Evolutionary conservation across 2,797 vertebrate species (phyloP).

Genomic region (Melanotaenia trifasciata): DNA sequence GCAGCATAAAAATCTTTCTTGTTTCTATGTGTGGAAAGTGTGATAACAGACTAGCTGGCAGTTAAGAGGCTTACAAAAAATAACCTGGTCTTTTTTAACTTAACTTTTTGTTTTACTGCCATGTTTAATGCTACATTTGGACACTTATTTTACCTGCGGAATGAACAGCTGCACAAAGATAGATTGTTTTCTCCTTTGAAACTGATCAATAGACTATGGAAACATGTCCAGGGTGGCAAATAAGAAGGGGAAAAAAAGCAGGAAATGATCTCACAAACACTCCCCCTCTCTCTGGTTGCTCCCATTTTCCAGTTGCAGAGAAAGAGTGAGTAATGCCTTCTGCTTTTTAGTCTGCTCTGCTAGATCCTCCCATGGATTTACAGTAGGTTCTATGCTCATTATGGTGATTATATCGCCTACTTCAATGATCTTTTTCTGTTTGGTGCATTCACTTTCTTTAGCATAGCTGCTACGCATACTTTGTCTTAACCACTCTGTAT

Average conservation of each 20-base stretch:
- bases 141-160: constrained; percentile 48
- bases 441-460: constrained; percentile 52
- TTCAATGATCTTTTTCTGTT: constrained; percentile 54
- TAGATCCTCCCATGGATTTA: constrained; percentile 65
- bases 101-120: constrained; percentile 32
- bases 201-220: constrained; percentile 77
- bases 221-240: constrained; percentile 81
- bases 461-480: background rate
- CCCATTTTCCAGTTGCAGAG: constrained; percentile 85
- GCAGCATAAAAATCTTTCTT: constrained; percentile 52
- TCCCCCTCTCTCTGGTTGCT: constrained; percentile 80
- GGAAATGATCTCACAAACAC: constrained; percentile 88
- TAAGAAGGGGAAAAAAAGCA: constrained; percentile 66
- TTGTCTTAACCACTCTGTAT: constrained; percentile 3
- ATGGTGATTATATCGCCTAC: constrained; percentile 55
- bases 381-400: constrained; percentile 48
- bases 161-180: constrained; percentile 27
- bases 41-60: constrained; percentile 53
- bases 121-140: constrained; percentile 14
- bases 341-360: constrained; percentile 62
- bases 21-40: constrained; percentile 62
- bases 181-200: constrained; percentile 57
- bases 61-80: constrained; percentile 27
- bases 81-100: constrained; percentile 2
- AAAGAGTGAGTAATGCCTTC: constrained; percentile 81